A percentile compares a stretch with the other conserved stretches of the same genome.
These are phyloP conservation scores for Oncorhynchus mykiss DNA, from an alignment of 2,113 vertebrate genomes.

Conservation along the genomic window DNA sequence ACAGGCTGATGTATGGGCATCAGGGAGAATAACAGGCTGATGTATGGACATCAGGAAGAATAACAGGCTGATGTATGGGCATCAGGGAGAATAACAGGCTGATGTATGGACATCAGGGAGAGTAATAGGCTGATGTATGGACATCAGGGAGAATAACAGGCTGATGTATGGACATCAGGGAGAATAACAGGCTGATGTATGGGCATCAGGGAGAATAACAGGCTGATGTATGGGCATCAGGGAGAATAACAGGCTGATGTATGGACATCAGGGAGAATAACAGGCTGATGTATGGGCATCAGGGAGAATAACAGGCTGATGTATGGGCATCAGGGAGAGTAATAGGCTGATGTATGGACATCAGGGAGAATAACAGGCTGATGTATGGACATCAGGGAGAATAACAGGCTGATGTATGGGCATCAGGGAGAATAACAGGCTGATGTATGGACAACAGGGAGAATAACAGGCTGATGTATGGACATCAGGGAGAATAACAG, in stretches of 20 bases:
- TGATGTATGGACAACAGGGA: background rate
- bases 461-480: background rate
- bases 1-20: background rate
- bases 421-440: slow-evolving; percentile 3
- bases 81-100: slow-evolving; percentile 7
- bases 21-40: no score
- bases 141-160: slow-evolving; percentile 8
- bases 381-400: background rate
- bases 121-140: background rate
- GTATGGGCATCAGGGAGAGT: no score
- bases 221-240: slow-evolving; percentile 6
- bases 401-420: background rate
- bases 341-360: background rate
- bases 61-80: background rate
- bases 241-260: background rate
- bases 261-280: slow-evolving; percentile 4
- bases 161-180: background rate
- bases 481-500: slow-evolving; percentile 6
- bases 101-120: background rate
- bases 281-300: background rate
- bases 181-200: background rate
- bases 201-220: slow-evolving; percentile 3
- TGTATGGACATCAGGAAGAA: no score
- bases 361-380: slow-evolving; percentile 4
- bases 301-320: background rate